Evolutionary conservation across 2,888 invertebrate species (phyloP), one percentile per base, ranked within the genome.

Genomic region (Scaptomyza tumidula): DNA sequence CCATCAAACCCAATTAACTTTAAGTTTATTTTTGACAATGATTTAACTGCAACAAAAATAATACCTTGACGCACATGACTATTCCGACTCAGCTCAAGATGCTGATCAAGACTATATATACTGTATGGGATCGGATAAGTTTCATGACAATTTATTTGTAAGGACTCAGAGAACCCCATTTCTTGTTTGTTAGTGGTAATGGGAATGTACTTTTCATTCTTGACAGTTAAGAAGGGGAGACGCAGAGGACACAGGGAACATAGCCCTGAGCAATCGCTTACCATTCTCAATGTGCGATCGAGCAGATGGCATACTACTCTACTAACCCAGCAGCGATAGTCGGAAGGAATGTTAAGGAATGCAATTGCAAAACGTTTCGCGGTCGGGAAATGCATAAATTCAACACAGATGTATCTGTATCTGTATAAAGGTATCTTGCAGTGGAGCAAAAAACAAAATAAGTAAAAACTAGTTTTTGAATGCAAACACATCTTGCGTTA

Each of bases 241-340:
- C 14, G 10, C 35, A 14, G 19, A 45, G 3, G 1, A 35, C 13
- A 6, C n/a, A 5, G 37, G n/a, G n/a, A 14, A 14, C 7, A 7
- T 39, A 39, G 39, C 39, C 39, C 39, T 39, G 14, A 39, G 39
- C 39, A 1, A 35, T 53, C 59, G 60, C 60, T 33, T 43, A 33
- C 19, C 27, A 63, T 69, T 69, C 61, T 41, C 60, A 60, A 60
- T 46, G 68, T 64, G 62, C 61, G 65, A 70, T 83, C 60, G 35
- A 73, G 69, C 86, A 86, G 86, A 80, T 86, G 86, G 79, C 74
- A 58, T n/a, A 43, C 43, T 59, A 39, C 58, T 60, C 77, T 66
- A 79, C 60, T 86, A 77, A 78, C 80, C 77, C 60, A 80, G 61
- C 71, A 63, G 65, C 48, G 44, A 63, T 63, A 46, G 35, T 45